phyloP scores from a whole-genome alignment of 2,888 invertebrate genomes.

The Campaea margaritaria region DNA sequence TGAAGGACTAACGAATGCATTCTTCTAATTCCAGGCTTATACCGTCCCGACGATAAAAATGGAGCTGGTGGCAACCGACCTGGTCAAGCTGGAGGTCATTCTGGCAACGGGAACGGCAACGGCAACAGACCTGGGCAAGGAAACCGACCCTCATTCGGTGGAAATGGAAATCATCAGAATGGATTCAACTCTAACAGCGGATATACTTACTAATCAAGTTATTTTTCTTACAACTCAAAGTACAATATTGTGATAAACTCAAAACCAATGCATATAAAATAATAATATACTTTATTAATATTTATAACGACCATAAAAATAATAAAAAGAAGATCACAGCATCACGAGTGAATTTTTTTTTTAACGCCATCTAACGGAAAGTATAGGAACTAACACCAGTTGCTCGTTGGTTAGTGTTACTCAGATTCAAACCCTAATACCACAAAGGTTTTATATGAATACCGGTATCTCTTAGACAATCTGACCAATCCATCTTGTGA shows the following conservation, averaged over 20 bases:
- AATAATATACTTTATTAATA: not conserved
- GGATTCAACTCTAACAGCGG: constrained; percentile 61
- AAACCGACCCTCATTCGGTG: constrained; percentile 18
- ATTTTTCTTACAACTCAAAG: not conserved
- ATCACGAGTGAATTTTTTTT: not conserved
- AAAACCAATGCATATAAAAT: not conserved
- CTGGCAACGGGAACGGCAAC: not conserved
- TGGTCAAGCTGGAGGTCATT: not conserved
- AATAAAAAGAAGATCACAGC: constrained; percentile 25
- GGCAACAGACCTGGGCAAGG: constrained; percentile 17
- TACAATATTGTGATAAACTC: constrained; percentile 26
- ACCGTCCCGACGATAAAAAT: constrained; percentile 53
- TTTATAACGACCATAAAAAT: constrained; percentile 9
- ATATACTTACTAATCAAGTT: constrained; percentile 48
- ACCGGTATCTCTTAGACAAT: no score
- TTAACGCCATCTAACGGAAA: constrained; percentile 5
- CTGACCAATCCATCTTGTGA: no score
- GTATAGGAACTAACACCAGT: not conserved
- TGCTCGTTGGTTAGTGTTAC: not conserved
- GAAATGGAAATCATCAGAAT: constrained; percentile 53
- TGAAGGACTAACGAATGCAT: no score
- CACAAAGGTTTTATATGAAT: no score
- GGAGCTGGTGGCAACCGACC: constrained; percentile 39
- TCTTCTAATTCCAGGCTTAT: constrained; percentile 53
- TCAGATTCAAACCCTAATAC: not conserved